These are phyloP conservation scores for Bovichtus diacanthus DNA, from an alignment of 2,797 vertebrate genomes.

Conservation along the genomic window DNA sequence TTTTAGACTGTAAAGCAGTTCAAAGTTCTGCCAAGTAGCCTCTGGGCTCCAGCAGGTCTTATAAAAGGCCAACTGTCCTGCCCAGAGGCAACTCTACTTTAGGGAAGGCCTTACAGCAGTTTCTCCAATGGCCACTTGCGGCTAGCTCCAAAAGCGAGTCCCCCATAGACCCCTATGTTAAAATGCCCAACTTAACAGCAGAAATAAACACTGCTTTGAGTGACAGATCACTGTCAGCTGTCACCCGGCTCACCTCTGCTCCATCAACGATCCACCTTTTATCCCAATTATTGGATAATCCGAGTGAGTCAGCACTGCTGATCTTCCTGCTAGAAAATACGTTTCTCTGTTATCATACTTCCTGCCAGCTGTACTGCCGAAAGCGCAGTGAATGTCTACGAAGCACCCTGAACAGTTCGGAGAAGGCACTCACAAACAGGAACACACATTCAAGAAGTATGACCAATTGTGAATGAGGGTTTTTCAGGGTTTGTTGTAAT, in stretches of 20 bases:
- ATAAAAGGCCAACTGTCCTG: constrained; percentile 5
- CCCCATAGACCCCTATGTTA: too few species aligned
- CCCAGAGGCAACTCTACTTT: constrained; percentile 8
- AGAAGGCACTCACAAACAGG: constrained; percentile 18
- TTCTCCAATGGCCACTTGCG: too few species aligned
- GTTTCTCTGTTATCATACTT: constrained; percentile 36
- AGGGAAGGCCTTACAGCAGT: neutral
- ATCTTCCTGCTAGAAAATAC: neutral
- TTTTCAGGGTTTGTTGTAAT: neutral
- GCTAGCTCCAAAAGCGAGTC: too few species aligned
- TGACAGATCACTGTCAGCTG: too few species aligned
- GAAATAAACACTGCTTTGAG: too few species aligned
- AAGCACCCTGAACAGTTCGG: constrained; percentile 27
- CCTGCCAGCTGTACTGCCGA: constrained; percentile 53
- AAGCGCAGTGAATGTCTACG: constrained; percentile 16
- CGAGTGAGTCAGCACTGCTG: too few species aligned
- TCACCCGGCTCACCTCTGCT: too few species aligned
- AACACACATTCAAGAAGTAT: constrained; percentile 6
- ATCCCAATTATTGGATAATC: too few species aligned
- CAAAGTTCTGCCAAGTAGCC: neutral
- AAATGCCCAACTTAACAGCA: too few species aligned
- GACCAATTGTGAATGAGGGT: constrained; percentile 31
- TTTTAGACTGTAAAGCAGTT: constrained; percentile 17
- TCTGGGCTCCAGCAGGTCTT: constrained; percentile 2
- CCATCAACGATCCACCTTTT: too few species aligned